Percentiles rank a stretch among this genome's conserved stretches.
These are phyloP conservation scores for Noturus placidus DNA, from an alignment of 2,113 vertebrate genomes.

Conservation along the genomic window DNA sequence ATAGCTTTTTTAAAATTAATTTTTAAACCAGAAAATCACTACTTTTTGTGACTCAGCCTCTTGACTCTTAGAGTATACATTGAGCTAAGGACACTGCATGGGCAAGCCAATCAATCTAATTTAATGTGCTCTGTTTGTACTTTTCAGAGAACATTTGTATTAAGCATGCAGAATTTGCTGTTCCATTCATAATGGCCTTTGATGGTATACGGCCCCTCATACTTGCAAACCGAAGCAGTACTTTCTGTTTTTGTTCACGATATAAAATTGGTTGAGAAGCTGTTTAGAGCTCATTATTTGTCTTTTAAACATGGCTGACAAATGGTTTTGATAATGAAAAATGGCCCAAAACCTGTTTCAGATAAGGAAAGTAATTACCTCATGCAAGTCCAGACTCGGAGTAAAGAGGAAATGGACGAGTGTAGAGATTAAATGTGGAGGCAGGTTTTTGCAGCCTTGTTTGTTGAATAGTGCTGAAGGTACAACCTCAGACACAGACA, in stretches of 20 bases:
- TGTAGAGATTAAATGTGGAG: constrained; percentile 22
- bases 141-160: constrained; percentile 41
- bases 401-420: constrained; percentile 6
- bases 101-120: constrained; percentile 32
- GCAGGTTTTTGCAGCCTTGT: not conserved
- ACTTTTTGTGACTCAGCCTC: not conserved
- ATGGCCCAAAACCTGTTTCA: constrained; percentile 25
- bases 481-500: not conserved
- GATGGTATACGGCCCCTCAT: constrained; percentile 28
- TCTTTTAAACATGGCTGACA: constrained; percentile 28
- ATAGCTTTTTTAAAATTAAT: not conserved
- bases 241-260: constrained; percentile 12
- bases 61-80: not conserved
- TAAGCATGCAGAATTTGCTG: constrained; percentile 32
- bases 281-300: constrained; percentile 31
- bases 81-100: not conserved
- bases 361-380: constrained; percentile 53
- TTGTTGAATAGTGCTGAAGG: not conserved
- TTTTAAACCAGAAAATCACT: not conserved
- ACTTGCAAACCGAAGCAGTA: constrained; percentile 6
- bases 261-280: constrained; percentile 32
- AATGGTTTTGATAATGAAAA: constrained; percentile 45
- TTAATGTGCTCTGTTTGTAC: constrained; percentile 39
- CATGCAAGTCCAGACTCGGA: constrained; percentile 10
- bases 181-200: constrained; percentile 39